Conservation (phyloP, 2,113 vertebrate genomes). For the Notothenia rossii region DNA sequence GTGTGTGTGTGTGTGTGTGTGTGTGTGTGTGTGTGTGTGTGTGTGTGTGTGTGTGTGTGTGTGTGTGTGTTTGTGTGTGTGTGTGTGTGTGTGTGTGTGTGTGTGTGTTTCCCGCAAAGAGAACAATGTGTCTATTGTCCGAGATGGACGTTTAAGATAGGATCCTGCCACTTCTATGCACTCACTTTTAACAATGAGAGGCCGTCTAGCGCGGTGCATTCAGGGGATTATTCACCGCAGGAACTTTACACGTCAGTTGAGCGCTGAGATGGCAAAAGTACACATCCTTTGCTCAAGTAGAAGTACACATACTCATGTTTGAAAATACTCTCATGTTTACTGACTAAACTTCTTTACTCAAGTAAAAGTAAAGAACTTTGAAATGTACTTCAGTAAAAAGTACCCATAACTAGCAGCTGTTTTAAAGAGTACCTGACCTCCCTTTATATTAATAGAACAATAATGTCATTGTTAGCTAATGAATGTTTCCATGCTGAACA, state of each 20-base stretch:
- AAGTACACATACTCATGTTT: too few species aligned
- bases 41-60: too few species aligned
- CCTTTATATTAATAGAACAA: too few species aligned
- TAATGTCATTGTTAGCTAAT: too few species aligned
- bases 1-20: constrained; percentile 60
- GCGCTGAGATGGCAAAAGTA: not conserved
- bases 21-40: constrained; percentile 50
- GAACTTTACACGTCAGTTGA: constrained; percentile 63
- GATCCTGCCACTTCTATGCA: constrained; percentile 62
- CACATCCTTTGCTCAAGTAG: too few species aligned
- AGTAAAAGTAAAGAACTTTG: too few species aligned
- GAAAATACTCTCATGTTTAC: too few species aligned
- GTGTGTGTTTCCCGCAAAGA: constrained; percentile 56
- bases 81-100: constrained; percentile 58
- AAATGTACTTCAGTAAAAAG: too few species aligned
- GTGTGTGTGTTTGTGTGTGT: constrained; percentile 32
- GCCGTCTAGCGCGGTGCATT: constrained; percentile 58
- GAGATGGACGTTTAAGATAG: constrained; percentile 75
- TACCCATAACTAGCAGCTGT: too few species aligned
- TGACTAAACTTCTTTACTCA: too few species aligned
- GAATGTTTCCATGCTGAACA: too few species aligned
- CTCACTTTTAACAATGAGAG: constrained; percentile 75
- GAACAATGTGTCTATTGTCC: constrained; percentile 80
- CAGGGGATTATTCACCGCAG: constrained; percentile 60
- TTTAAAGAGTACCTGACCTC: too few species aligned